Conservation (phyloP, 23 tunicate species). For the Trididemnum clinides region DNA sequence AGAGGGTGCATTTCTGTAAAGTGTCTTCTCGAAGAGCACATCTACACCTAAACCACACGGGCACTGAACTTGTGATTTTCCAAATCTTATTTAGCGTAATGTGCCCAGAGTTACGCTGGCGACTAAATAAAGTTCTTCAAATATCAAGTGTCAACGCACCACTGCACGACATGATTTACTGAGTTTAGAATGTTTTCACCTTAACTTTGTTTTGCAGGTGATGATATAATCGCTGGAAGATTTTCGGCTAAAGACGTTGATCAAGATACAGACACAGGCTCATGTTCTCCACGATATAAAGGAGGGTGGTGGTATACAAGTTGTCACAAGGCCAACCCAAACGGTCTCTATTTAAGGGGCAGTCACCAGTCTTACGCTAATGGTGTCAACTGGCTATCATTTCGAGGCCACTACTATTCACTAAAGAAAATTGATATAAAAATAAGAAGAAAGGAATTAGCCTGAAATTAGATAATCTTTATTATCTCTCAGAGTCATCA, state of each 20-base stretch:
- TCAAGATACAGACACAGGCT: neutral
- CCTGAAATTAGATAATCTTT: neutral
- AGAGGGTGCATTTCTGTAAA: too few species aligned
- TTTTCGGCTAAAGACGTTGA: slow-evolving; percentile 18
- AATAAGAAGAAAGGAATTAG: slow-evolving; percentile 10
- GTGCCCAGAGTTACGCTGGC: too few species aligned
- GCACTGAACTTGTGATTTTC: too few species aligned
- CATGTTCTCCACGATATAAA: neutral
- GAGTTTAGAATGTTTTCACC: too few species aligned
- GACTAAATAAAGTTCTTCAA: too few species aligned
- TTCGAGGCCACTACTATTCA: slow-evolving; percentile 32
- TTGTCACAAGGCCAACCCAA: slow-evolving; percentile 37
- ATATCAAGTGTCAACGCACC: too few species aligned
- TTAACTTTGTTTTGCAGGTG: too few species aligned
- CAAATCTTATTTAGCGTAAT: too few species aligned
- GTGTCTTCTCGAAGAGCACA: too few species aligned
- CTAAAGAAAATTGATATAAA: slow-evolving; percentile 42
- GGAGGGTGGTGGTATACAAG: slow-evolving; percentile 44
- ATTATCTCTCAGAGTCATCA: neutral
- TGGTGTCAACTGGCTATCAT: slow-evolving; percentile 33
- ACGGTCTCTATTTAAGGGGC: slow-evolving; percentile 30
- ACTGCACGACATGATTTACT: too few species aligned
- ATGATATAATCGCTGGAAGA: too few species aligned
- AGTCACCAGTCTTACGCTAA: slow-evolving; percentile 28
- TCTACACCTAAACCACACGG: too few species aligned